Evolutionary conservation across 1,140 invertebrate species (phyloP), one percentile per base, ranked within the genome.

Genomic region (Zeugodacus cucurbitae): DNA sequence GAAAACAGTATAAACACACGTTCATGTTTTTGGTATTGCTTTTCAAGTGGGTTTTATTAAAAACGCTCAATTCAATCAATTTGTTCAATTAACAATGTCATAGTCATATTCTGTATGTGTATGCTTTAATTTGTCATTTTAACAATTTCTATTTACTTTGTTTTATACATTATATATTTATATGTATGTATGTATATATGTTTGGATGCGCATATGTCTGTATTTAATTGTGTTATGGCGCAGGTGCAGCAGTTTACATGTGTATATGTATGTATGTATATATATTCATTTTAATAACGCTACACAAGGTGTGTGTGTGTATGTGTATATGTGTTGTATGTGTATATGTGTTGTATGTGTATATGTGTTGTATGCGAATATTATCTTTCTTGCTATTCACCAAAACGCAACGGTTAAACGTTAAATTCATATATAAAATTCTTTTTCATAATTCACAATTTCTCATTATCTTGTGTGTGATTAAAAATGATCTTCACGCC

Each of bases 21-120:
- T 0, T 17, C 4, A 54, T 54, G 48, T 3, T 54, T 82, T 44
- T 82, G 41, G 7, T 74, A 82, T 82, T 82, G 22, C 41, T 82
- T 82, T 82, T 48, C 74, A 48, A 54, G n/a, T 82, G 11, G 7
- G n/a, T 82, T 82, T 82, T 82, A 26, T 26, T 82, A 48, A 82
- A 82, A 54, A 82, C 74, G 44, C 37, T 29, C n/a, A 82, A 82
- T 82, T 54, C 74, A 82, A 17, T 54, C 48, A 54, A 20, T 82
- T 44, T 54, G 74, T 82, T 82, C 26, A 82, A 14, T 44, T 48
- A 82, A 82, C 74, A 82, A 82, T 10, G 48, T 82, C 41, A 2
- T 82, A 29, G 22, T 82, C n/a, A 82, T 82, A 82, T n/a, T n/a
- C n/a, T n/a, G n/a, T n/a, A n/a, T 48, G 7, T 44, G 14, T 29